Conservation (phyloP, 2,797 vertebrate species). For the Poliocrania exsul region DNA sequence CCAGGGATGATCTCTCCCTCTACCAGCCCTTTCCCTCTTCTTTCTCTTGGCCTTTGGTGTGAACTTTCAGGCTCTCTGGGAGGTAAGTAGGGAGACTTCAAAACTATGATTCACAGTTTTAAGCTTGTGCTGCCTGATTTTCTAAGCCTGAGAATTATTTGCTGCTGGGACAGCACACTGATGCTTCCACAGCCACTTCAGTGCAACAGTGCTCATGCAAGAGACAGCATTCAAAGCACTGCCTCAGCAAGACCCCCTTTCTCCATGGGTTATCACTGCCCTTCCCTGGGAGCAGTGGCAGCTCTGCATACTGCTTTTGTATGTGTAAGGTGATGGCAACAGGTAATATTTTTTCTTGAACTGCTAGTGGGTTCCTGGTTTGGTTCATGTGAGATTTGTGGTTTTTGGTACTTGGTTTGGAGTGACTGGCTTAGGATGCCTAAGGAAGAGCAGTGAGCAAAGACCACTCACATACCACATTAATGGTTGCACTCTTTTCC, state of each 20-base stretch:
- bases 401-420: not conserved
- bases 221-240: not conserved
- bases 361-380: not conserved
- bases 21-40: not conserved
- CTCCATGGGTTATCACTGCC: not conserved
- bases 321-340: not conserved
- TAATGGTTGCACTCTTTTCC: not conserved
- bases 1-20: not conserved
- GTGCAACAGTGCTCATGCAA: not conserved
- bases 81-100: not conserved
- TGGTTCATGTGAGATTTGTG: not conserved
- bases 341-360: not conserved
- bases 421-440: not conserved
- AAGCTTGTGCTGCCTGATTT: not conserved
- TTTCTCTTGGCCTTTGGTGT: not conserved
- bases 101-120: not conserved
- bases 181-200: not conserved
- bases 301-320: not conserved
- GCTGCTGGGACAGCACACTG: not conserved
- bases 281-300: not conserved
- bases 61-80: not conserved
- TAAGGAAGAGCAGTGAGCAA: not conserved
- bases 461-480: not conserved
- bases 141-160: not conserved
- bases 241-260: not conserved